Percentiles rank a stretch among this genome's conserved stretches.
Conservation (phyloP, 2,797 vertebrate genomes). For the Acanthurus leucopareius region DNA sequence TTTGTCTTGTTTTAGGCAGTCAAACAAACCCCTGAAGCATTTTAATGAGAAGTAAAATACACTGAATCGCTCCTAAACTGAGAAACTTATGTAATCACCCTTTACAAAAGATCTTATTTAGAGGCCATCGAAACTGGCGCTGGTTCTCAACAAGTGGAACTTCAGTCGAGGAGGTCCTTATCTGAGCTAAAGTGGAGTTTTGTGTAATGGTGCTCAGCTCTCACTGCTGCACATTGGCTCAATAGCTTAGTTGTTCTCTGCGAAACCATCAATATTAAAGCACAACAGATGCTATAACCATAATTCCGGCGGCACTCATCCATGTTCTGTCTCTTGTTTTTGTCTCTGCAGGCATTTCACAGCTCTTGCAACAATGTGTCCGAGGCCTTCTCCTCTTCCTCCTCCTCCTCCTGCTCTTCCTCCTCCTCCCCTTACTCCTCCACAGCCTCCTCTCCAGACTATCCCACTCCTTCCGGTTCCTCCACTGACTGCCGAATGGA, state of each 20-base stretch:
- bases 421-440: constrained; percentile 58
- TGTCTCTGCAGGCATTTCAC: too few relatives aligned
- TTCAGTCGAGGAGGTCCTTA: constrained; percentile 24
- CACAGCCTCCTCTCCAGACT: constrained; percentile 28
- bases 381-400: constrained; percentile 56
- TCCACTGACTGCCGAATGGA: constrained; percentile 50
- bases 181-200: constrained; percentile 5
- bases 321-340: not conserved
- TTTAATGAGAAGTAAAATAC: not conserved
- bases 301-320: constrained; percentile 17
- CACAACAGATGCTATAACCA: not conserved
- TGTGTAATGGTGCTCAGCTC: not conserved
- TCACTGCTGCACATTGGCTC: constrained; percentile 12
- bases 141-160: constrained; percentile 23
- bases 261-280: constrained; percentile 5
- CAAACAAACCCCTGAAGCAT: constrained; percentile 23
- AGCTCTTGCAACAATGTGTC: too few relatives aligned
- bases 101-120: constrained; percentile 12
- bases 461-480: constrained; percentile 37
- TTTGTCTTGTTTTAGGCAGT: not conserved
- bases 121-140: constrained; percentile 21
- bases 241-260: constrained; percentile 4
- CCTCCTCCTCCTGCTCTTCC: constrained; percentile 47
- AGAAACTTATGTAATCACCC: constrained; percentile 28
- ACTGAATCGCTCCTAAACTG: constrained; percentile 12